phyloP scores from a whole-genome alignment of 2,113 vertebrate species.

The Xiphorhynchus elegans region DNA sequence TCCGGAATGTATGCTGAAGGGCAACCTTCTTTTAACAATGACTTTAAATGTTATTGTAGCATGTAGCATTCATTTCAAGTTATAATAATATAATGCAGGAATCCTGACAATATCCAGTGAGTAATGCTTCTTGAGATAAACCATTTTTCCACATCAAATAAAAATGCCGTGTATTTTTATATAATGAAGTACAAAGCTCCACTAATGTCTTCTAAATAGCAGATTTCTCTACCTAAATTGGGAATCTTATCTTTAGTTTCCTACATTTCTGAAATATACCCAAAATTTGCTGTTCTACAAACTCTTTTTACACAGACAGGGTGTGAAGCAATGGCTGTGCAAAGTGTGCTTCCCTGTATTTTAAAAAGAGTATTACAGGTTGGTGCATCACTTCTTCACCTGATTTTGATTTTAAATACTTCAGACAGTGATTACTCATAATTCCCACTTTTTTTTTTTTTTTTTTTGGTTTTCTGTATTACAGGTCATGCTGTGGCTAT shows the following conservation, averaged over 20 bases:
- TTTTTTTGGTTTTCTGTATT: background rate
- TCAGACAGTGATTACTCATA: background rate
- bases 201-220: background rate
- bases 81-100: background rate
- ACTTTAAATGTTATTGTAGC: background rate
- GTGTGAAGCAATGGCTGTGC: background rate
- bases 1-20: background rate
- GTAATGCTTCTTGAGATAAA: background rate
- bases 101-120: background rate
- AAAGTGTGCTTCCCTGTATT: background rate
- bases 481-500: background rate
- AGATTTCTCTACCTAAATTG: background rate
- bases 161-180: background rate
- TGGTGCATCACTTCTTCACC: background rate
- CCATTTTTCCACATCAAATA: background rate
- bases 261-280: background rate
- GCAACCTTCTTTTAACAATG: background rate
- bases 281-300: background rate
- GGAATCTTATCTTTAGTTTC: background rate
- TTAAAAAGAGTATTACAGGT: background rate
- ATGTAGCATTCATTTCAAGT: fast-evolving
- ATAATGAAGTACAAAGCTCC: background rate
- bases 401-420: background rate
- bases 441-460: background rate
- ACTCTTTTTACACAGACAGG: background rate